Conservation (phyloP, 2,113 vertebrate species). For the Dryoscopus gambensis region DNA sequence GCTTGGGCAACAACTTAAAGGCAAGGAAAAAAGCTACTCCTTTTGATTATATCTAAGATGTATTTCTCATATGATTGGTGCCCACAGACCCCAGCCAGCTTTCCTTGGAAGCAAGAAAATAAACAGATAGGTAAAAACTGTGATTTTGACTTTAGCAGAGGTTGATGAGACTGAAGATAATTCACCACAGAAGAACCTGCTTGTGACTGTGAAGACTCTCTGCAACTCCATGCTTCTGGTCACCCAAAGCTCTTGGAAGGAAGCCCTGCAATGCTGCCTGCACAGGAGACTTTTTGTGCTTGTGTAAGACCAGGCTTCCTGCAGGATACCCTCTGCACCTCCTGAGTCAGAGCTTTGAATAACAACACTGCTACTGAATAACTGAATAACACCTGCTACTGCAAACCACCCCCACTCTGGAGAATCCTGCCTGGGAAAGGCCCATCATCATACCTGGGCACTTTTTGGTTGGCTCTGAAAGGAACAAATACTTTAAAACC, state of each 20-base stretch:
- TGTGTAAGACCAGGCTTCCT: not conserved
- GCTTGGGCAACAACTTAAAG: not conserved
- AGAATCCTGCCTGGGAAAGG: not conserved
- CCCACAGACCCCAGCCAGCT: not conserved
- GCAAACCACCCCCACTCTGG: not conserved
- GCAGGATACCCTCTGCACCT: not conserved
- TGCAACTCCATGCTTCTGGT: not conserved
- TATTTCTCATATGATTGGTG: not conserved
- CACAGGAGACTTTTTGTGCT: not conserved
- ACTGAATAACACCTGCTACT: not conserved
- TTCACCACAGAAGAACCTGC: not conserved
- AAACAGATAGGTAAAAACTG: not conserved
- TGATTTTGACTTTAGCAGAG: not conserved
- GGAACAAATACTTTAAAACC: not conserved
- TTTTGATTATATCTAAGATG: not conserved
- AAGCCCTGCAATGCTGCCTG: not conserved
- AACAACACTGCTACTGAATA: rapidly evolving
- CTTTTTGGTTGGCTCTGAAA: not conserved
- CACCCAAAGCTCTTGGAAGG: not conserved
- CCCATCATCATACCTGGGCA: not conserved
- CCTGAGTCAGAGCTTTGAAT: not conserved
- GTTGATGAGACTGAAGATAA: not conserved
- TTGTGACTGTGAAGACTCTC: not conserved
- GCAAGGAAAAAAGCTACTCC: not conserved
- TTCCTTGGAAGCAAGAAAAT: not conserved